Evolutionary conservation across 2,113 vertebrate species (phyloP).

Genomic region (Megaceryle maxima): DNA sequence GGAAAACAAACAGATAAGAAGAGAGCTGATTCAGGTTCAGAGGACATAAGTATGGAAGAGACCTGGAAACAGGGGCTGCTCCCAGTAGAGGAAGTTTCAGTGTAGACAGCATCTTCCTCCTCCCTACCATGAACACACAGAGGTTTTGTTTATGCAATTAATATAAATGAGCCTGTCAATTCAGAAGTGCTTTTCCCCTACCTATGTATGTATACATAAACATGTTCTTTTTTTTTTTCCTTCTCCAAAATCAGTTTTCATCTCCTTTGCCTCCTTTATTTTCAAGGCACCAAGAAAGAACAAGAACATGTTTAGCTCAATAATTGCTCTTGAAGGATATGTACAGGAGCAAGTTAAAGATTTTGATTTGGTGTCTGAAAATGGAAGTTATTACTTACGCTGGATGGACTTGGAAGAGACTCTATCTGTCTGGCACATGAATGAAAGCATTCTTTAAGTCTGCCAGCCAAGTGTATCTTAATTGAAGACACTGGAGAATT

Average conservation of each 20-base stretch:
- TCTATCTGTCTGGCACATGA: background rate
- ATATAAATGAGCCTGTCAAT: background rate
- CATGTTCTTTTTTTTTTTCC: background rate
- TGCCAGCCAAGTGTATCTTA: background rate
- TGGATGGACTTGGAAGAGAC: background rate
- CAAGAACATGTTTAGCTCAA: background rate
- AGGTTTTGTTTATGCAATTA: background rate
- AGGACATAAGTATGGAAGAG: background rate
- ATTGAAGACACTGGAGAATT: background rate
- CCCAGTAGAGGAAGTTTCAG: background rate
- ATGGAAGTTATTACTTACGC: background rate
- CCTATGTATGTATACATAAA: background rate
- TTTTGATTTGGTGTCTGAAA: background rate
- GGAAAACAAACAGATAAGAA: background rate
- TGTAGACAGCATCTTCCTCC: background rate
- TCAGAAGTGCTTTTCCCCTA: background rate
- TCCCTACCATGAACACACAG: background rate
- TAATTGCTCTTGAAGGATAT: conserved; percentile 1
- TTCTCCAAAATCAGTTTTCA: background rate
- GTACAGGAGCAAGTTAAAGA: background rate
- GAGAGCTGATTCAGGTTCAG: background rate
- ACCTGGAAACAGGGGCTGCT: background rate
- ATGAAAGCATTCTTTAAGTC: background rate
- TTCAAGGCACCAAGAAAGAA: background rate
- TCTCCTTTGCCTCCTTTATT: background rate